Evolutionary conservation across 2,113 vertebrate species (phyloP), one percentile per base, ranked within the genome.

Genomic region (Todiramphus saurophagus): DNA sequence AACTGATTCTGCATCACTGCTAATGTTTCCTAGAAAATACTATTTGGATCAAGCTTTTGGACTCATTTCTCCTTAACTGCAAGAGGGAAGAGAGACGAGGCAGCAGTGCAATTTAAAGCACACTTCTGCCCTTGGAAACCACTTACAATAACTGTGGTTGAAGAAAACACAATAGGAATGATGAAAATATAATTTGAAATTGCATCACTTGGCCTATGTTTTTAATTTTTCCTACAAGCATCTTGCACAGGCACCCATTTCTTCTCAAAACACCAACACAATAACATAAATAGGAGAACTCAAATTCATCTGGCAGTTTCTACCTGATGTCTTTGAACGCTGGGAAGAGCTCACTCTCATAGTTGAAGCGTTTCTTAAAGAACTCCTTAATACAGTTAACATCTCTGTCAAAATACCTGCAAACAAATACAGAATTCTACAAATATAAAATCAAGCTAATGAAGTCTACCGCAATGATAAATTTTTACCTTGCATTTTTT

Each of bases 371-470:
- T 89, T 97, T 99, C 63, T 98, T 98, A 96, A 99, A 99, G 97
- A 99, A 99, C 96, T 99, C 99, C 95, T 98, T 92, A 87, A 99
- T 96, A 70, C 99, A 99, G 97, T 98, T 99, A 82, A 99, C 99
- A 94, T 99, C 99, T 97, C 99, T 98, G 96, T 99, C 98, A 97
- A 99, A 99, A 97, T 99, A 99, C 99, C 99, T 99, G 83, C 30
- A 58, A 75, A 90, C 93, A 96, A 89, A 33, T 1, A 69, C 7
- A 90, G 44, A 96, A 77, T 74, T 91, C 58, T 50, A 92, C 5
- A 48, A 60, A 76, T 6, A 63, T 15, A 80, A 16, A n/a, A 70
- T 44, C 20, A 59, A 64, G 55, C 9, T 53, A 68, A 28, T 33
- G 11, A 79, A 10, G 5, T 37, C n/a, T 55, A 37, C 1, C 46